phyloP scores from a whole-genome alignment of 2,113 vertebrate genomes.

The Parotia lawesii region DNA sequence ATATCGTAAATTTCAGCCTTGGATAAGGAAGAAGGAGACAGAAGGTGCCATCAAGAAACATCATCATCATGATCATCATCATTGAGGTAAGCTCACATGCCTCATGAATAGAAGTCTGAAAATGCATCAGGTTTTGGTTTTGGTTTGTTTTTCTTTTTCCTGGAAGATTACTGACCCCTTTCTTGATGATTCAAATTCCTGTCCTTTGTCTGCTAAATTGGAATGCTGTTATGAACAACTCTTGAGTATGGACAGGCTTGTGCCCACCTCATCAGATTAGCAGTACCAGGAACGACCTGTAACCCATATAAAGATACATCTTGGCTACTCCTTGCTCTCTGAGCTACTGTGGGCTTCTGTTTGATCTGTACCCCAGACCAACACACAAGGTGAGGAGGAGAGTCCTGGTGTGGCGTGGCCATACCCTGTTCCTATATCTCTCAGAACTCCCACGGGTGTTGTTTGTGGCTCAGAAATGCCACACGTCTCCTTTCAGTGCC shows the following conservation, averaged over 20 bases:
- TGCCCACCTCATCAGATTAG: neutral
- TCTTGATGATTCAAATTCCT: neutral
- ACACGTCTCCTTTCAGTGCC: neutral
- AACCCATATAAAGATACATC: neutral
- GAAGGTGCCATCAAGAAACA: neutral
- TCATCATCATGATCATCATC: neutral
- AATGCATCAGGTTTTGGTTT: neutral
- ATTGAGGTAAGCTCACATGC: neutral
- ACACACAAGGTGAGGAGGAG: neutral
- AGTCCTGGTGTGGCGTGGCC: neutral
- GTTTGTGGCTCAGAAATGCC: neutral
- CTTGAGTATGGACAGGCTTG: neutral
- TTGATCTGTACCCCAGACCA: neutral
- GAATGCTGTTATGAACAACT: neutral
- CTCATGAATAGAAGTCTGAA: neutral
- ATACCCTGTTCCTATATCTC: neutral
- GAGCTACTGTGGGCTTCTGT: neutral
- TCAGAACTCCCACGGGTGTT: rapidly evolving
- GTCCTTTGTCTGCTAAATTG: neutral
- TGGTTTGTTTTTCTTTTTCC: neutral
- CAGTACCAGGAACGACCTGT: neutral
- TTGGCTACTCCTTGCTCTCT: neutral
- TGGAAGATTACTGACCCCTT: neutral
- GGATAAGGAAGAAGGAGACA: neutral
- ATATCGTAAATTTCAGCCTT: neutral